A percentile compares a stretch with the other conserved stretches of the same genome.
These are phyloP conservation scores for Polyploca ridens DNA, from an alignment of 2,888 invertebrate genomes.

Conservation along the genomic window DNA sequence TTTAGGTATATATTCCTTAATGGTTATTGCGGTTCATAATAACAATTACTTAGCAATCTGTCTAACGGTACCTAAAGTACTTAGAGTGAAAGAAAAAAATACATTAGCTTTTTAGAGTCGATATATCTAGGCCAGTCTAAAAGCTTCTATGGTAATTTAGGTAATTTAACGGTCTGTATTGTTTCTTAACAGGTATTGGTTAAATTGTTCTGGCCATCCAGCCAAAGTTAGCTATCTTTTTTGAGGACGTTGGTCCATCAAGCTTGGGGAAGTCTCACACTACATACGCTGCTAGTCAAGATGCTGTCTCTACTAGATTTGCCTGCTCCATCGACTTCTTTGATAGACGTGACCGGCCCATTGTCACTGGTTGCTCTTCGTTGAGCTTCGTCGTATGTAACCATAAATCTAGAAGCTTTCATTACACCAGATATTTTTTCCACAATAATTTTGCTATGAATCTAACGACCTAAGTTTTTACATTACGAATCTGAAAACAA, in stretches of 20 bases:
- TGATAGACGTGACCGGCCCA: no score
- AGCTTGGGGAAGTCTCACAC: no score
- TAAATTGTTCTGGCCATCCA: not conserved
- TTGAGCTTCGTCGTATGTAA: not conserved
- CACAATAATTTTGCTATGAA: conserved; percentile 7
- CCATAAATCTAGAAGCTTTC: not conserved
- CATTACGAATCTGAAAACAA: conserved; percentile 31
- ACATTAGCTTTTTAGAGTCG: not conserved
- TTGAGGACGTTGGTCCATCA: no score
- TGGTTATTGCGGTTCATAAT: not conserved
- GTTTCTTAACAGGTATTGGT: not conserved
- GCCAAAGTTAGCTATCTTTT: no score
- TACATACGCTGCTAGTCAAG: no score
- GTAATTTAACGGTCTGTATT: not conserved
- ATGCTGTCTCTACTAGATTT: no score
- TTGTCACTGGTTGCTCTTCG: no score
- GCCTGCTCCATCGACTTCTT: no score
- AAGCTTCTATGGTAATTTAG: not conserved
- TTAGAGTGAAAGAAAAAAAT: not conserved
- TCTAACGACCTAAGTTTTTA: conserved; percentile 35
- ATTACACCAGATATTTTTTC: not conserved
- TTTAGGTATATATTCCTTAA: not conserved
- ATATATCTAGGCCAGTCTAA: not conserved
- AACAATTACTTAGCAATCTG: not conserved
- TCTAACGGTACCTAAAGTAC: not conserved